Conservation (phyloP, 2,888 invertebrate species). For the Oasisia sp. region DNA sequence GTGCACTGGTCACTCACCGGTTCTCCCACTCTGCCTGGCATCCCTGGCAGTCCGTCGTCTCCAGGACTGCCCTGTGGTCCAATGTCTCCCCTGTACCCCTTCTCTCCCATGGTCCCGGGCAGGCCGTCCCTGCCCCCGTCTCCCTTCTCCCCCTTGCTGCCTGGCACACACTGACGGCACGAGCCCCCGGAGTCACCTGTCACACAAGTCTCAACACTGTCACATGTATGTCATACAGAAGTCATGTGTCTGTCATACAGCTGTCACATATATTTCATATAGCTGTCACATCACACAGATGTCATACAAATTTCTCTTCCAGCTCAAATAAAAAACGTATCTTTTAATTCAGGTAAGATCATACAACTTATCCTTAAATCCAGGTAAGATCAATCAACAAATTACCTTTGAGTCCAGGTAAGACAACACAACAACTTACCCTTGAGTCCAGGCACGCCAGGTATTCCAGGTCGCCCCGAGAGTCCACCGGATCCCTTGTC, state of each 20-base stretch:
- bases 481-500: constrained; percentile 27
- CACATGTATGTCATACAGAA: not conserved
- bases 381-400: no score
- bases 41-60: constrained; percentile 34
- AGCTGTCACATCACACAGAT: no score
- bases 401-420: not conserved
- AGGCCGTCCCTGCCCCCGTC: constrained; percentile 24
- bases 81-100: constrained; percentile 30
- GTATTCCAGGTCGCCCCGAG: constrained; percentile 23
- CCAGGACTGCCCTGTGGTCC: constrained; percentile 31
- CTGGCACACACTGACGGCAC: constrained; percentile 36
- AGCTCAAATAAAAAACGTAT: no score
- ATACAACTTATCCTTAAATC: no score
- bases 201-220: not conserved
- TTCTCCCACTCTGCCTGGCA: constrained; percentile 30
- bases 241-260: not conserved
- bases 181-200: constrained; percentile 40
- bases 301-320: no score
- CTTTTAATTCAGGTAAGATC: no score
- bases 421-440: constrained; percentile 17
- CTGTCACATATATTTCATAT: not conserved
- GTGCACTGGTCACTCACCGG: constrained; percentile 25
- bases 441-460: constrained; percentile 27
- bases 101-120: constrained; percentile 32
- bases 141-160: constrained; percentile 29